A percentile compares a stretch with the other conserved stretches of the same genome.
phyloP scores from a whole-genome alignment of 2,888 invertebrate species.

The Itoplectis maculator region DNA sequence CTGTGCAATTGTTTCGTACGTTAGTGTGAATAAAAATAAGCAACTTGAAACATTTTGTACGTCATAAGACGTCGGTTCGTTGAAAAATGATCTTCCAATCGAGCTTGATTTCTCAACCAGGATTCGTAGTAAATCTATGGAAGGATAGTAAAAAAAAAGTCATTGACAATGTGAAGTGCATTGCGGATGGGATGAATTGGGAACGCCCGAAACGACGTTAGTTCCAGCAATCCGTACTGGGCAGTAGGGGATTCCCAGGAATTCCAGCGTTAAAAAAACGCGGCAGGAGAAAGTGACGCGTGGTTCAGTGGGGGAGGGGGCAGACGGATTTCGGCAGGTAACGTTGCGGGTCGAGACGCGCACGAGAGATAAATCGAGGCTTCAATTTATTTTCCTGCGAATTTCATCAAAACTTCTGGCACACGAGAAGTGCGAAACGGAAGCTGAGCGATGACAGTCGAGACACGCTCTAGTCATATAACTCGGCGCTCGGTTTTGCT shows the following conservation, averaged over 20 bases:
- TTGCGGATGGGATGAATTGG: neutral
- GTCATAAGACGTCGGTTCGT: too few species aligned
- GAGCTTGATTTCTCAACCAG: too few species aligned
- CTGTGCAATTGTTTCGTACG: too few species aligned
- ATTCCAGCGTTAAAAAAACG: conserved; percentile 4
- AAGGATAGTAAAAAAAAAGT: neutral
- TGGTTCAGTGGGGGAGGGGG: neutral
- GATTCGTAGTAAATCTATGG: neutral
- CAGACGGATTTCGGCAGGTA: conserved; percentile 19
- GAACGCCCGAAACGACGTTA: neutral
- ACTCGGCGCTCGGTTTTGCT: too few species aligned
- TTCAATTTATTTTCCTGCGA: neutral
- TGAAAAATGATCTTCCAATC: too few species aligned
- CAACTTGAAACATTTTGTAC: too few species aligned
- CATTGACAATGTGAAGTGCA: neutral
- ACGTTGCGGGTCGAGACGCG: neutral
- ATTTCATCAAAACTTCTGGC: neutral
- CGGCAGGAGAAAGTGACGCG: conserved; percentile 48
- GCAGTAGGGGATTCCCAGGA: conserved; percentile 37
- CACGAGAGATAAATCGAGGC: neutral
- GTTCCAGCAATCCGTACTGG: neutral
- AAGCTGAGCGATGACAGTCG: too few species aligned
- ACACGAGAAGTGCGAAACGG: neutral
- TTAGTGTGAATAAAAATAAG: too few species aligned
- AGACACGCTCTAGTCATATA: too few species aligned